Conservation (phyloP, 2,113 vertebrate genomes). For the Stegostoma tigrinum region DNA sequence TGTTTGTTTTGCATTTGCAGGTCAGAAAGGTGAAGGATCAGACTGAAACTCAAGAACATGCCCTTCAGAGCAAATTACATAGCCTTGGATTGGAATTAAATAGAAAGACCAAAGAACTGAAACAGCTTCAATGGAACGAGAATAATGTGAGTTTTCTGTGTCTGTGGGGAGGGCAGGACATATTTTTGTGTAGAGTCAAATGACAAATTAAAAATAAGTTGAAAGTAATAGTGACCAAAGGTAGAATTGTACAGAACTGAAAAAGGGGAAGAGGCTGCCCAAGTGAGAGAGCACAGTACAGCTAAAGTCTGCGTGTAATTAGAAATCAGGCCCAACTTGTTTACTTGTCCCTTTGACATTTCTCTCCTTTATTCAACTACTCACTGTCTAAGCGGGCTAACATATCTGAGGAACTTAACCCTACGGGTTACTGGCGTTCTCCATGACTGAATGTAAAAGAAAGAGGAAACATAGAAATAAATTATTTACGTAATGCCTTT, state of each 20-base stretch:
- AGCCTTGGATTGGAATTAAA: slow-evolving; percentile 68
- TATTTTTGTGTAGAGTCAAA: no score
- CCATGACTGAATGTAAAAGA: not conserved
- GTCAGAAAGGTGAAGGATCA: slow-evolving; percentile 64
- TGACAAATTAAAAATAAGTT: not conserved
- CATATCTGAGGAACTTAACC: not conserved
- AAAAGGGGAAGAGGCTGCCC: no score
- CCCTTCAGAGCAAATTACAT: slow-evolving; percentile 63
- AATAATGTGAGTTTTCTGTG: slow-evolving; percentile 45
- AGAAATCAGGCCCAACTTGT: not conserved
- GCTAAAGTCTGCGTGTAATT: not conserved
- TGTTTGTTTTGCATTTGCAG: slow-evolving; percentile 52
- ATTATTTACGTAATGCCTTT: not conserved
- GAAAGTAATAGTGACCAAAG: not conserved
- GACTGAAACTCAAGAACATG: slow-evolving; percentile 54
- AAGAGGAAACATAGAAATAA: not conserved
- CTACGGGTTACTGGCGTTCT: not conserved
- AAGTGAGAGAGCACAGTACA: not conserved
- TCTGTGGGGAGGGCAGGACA: not conserved
- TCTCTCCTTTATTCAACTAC: not conserved
- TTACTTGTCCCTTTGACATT: not conserved
- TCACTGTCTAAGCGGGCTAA: not conserved
- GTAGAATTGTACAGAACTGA: not conserved
- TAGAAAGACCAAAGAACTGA: slow-evolving; percentile 61
- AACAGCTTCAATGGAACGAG: slow-evolving; percentile 54